phyloP scores from a whole-genome alignment of 2,113 vertebrate genomes.

The Pristiophorus japonicus region DNA sequence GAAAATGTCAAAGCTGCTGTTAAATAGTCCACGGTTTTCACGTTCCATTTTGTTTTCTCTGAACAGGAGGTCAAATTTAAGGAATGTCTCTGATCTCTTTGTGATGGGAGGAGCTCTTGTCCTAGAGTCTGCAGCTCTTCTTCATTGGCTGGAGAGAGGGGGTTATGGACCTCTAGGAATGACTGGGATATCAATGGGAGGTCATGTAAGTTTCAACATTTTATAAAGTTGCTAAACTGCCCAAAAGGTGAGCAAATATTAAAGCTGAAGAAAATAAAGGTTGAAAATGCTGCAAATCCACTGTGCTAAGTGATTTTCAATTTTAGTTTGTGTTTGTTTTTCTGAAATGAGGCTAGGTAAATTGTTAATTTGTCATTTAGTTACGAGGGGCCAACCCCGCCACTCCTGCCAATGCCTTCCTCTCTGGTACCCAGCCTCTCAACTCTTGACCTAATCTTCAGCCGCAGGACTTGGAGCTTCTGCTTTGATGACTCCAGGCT shows the following conservation, averaged over 20 bases:
- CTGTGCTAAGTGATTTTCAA: neutral
- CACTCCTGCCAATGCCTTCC: neutral
- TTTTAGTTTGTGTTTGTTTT: neutral
- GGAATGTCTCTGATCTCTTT: conserved; percentile 95
- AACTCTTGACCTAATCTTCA: neutral
- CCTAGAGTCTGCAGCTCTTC: conserved; percentile 82
- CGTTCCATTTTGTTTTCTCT: conserved; percentile 51
- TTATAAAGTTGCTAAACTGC: neutral
- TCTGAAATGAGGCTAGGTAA: neutral
- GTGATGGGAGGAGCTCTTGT: conserved; percentile 96
- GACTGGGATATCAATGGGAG: conserved; percentile 98
- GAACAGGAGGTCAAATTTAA: conserved; percentile 82
- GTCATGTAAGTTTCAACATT: conserved; percentile 72
- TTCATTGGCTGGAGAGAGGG: conserved; percentile 90
- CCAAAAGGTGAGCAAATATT: neutral
- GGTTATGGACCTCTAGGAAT: conserved; percentile 92
- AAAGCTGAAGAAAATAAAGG: neutral
- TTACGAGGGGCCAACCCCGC: neutral
- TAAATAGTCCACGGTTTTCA: neutral
- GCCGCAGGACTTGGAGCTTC: neutral
- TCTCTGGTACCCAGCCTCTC: neutral
- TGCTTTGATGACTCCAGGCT: neutral
- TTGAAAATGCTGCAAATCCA: neutral
- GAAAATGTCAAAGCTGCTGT: neutral
- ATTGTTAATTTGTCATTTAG: neutral